Evolutionary conservation across 2,888 invertebrate genomes (phyloP).

Genomic region (Diabrotica balteata): DNA sequence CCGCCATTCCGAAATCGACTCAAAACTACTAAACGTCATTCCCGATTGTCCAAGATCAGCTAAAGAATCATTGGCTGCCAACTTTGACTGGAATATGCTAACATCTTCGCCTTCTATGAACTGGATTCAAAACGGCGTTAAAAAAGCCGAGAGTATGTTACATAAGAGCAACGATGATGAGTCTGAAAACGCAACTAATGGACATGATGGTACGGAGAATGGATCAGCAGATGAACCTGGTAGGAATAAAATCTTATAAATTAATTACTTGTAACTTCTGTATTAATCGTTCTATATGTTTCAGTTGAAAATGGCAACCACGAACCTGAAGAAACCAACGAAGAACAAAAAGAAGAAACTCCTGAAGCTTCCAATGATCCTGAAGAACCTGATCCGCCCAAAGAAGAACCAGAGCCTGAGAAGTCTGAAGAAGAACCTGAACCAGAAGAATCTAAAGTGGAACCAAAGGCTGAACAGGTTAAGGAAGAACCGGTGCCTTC

Average conservation of each 20-base stretch:
- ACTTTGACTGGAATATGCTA: conserved; percentile 77
- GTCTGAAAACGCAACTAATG: conserved; percentile 22
- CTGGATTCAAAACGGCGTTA: conserved; percentile 43
- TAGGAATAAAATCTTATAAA: not conserved
- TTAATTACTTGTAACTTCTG: too few relatives aligned
- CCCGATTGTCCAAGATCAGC: conserved; percentile 85
- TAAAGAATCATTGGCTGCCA: conserved; percentile 71
- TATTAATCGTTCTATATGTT: conserved; percentile 13
- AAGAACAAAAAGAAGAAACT: conserved; percentile 10
- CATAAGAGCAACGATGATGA: conserved; percentile 28
- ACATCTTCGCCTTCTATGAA: conserved; percentile 58
- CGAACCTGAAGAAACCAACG: conserved; percentile 1
- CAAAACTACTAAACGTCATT: conserved; percentile 71
- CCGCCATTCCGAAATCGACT: conserved; percentile 79
- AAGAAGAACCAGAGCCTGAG: conserved; percentile 13
- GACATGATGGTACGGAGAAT: conserved; percentile 41
- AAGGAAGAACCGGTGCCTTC: conserved; percentile 15
- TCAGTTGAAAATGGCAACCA: conserved; percentile 34
- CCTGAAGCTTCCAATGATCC: conserved; percentile 9
- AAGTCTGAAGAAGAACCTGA: conserved; percentile 41
- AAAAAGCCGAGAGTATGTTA: conserved; percentile 37
- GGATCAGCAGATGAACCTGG: conserved; percentile 10
- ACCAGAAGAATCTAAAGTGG: not conserved
- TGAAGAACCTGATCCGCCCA: not conserved
- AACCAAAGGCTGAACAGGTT: conserved; percentile 20